phyloP scores from a whole-genome alignment of 2,113 vertebrate species.

The Alligator sinensis region DNA sequence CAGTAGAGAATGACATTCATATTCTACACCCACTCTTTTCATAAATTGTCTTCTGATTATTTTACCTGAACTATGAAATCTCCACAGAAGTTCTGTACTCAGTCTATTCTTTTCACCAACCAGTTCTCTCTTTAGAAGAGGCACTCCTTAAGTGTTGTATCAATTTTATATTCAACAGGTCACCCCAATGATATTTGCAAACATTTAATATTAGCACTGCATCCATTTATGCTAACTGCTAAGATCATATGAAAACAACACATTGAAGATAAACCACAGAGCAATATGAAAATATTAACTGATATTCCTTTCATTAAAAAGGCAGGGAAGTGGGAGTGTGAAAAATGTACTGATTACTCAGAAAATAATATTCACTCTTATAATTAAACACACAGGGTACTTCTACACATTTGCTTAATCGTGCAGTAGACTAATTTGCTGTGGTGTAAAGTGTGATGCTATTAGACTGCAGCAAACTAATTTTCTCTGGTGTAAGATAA shows the following conservation, averaged over 20 bases:
- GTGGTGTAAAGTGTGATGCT: too few relatives aligned
- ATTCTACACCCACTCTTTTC: neutral
- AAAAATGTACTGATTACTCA: neutral
- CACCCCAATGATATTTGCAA: neutral
- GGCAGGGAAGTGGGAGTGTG: neutral
- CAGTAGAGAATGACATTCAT: neutral
- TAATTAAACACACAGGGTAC: neutral
- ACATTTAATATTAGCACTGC: neutral
- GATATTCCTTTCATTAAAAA: neutral
- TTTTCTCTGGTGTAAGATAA: too few relatives aligned
- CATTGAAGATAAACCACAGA: neutral
- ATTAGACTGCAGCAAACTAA: too few relatives aligned
- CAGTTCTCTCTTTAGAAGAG: neutral
- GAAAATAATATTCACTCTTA: neutral
- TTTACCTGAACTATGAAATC: neutral
- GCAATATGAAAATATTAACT: neutral
- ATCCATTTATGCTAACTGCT: neutral
- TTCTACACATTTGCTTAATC: too few relatives aligned
- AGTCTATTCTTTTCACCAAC: neutral
- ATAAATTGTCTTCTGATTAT: neutral
- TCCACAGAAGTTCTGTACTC: neutral
- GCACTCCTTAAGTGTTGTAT: neutral
- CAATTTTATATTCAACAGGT: neutral
- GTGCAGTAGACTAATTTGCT: too few relatives aligned
- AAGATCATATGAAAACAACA: neutral